These are phyloP conservation scores for Hypsibius dujardini DNA, from an alignment of 1,140 invertebrate genomes.

Conservation along the genomic window DNA sequence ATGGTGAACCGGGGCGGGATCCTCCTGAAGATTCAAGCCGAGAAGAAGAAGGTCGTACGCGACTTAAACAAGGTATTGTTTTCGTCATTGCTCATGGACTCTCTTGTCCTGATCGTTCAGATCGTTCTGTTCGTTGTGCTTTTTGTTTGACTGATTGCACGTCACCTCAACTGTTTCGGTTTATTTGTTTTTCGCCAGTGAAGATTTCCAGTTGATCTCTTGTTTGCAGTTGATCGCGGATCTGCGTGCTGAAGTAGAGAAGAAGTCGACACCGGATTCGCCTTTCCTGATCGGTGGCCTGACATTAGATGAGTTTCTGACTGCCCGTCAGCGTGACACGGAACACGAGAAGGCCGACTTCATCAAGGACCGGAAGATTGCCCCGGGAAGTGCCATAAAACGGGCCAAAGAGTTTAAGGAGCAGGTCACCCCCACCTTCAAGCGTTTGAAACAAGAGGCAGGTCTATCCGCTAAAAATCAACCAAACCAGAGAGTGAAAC, in stretches of 20 bases:
- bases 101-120: too few species aligned
- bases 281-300: not conserved
- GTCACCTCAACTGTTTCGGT: too few species aligned
- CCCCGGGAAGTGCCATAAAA: not conserved
- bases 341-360: not conserved
- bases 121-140: too few species aligned
- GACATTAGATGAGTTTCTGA: not conserved
- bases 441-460: slow-evolving; percentile 1
- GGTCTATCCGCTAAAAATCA: not conserved
- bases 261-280: not conserved
- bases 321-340: not conserved
- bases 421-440: not conserved
- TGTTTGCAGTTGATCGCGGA: not conserved
- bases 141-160: too few species aligned
- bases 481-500: too few species aligned
- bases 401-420: not conserved
- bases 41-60: slow-evolving; percentile 4
- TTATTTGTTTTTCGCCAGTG: not conserved
- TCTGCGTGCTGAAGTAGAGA: not conserved
- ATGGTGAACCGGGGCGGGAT: slow-evolving; percentile 14
- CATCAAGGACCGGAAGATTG: not conserved
- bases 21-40: not conserved
- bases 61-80: not conserved
- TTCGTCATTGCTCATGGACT: not conserved
- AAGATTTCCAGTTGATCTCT: slow-evolving; percentile 1